These are phyloP conservation scores for Aphelocoma californica DNA, from an alignment of 2,797 vertebrate species.

Conservation along the genomic window DNA sequence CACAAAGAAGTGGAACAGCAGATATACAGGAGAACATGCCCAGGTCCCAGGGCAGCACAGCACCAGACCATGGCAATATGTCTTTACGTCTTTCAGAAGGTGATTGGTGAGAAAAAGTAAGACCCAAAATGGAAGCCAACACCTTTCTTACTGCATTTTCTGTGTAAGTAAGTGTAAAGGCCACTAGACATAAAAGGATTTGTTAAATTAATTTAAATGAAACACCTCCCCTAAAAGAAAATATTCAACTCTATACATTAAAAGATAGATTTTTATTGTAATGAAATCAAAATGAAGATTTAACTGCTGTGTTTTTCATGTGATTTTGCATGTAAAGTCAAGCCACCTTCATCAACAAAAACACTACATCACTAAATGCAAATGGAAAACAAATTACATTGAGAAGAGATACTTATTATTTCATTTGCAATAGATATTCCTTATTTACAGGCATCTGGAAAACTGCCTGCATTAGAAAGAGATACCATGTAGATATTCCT, in stretches of 20 bases:
- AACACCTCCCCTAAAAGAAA: background rate
- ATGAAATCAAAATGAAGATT: background rate
- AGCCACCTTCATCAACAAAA: background rate
- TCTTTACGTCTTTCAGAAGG: background rate
- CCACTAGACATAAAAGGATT: background rate
- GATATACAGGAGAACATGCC: background rate
- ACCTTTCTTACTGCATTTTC: background rate
- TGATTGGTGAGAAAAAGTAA: background rate
- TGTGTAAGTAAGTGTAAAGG: background rate
- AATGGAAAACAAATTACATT: background rate
- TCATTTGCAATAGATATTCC: background rate
- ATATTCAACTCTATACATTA: background rate
- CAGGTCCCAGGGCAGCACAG: background rate
- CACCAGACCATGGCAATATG: background rate
- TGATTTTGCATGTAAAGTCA: background rate
- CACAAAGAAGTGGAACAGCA: background rate
- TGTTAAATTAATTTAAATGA: background rate
- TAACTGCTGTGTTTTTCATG: background rate
- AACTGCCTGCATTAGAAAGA: background rate
- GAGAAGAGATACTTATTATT: background rate
- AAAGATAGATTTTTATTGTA: background rate
- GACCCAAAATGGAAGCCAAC: background rate
- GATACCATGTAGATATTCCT: background rate
- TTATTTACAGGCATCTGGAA: conserved; percentile 10
- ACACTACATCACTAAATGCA: background rate